Evolutionary conservation across 2,888 invertebrate genomes (phyloP).

Genomic region (Eupeodes latifasciatus): DNA sequence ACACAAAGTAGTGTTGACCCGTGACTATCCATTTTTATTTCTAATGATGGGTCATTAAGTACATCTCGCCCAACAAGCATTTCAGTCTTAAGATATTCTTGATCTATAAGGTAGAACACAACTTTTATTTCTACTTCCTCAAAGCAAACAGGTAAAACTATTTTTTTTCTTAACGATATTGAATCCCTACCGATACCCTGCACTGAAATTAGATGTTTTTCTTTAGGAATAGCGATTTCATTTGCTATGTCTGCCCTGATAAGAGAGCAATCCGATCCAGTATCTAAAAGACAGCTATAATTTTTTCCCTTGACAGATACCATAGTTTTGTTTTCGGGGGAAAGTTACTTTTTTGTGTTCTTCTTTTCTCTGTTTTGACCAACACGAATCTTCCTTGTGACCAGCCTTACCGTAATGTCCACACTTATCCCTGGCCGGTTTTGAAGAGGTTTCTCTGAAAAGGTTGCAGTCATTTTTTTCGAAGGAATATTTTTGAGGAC

Average conservation of each 20-base stretch:
- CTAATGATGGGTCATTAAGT: constrained; percentile 18
- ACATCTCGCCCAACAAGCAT: constrained; percentile 32
- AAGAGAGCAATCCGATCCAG: constrained; percentile 34
- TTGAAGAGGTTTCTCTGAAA: not conserved
- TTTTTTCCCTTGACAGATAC: constrained; percentile 3
- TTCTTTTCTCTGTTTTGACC: too few species aligned
- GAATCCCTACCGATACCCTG: constrained; percentile 27
- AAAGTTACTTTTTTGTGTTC: not conserved
- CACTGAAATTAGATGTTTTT: constrained; percentile 27
- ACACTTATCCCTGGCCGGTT: not conserved
- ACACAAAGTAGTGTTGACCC: not conserved
- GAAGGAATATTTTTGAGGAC: not conserved
- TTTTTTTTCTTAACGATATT: not conserved
- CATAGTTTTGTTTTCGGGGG: constrained; percentile 21
- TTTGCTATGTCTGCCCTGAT: constrained; percentile 27
- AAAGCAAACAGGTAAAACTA: constrained; percentile 8
- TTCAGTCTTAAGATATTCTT: constrained; percentile 13
- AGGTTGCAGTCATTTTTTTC: not conserved
- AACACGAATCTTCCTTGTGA: too few species aligned
- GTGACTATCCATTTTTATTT: too few species aligned
- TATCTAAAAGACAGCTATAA: constrained; percentile 17
- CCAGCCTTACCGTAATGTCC: not conserved
- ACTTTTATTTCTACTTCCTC: constrained; percentile 1
- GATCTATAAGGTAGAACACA: constrained; percentile 10
- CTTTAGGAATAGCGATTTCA: not conserved